Evolutionary conservation across 2,888 invertebrate genomes (phyloP), one percentile per base, ranked within the genome.

Genomic region (Eretmocerus hayati): DNA sequence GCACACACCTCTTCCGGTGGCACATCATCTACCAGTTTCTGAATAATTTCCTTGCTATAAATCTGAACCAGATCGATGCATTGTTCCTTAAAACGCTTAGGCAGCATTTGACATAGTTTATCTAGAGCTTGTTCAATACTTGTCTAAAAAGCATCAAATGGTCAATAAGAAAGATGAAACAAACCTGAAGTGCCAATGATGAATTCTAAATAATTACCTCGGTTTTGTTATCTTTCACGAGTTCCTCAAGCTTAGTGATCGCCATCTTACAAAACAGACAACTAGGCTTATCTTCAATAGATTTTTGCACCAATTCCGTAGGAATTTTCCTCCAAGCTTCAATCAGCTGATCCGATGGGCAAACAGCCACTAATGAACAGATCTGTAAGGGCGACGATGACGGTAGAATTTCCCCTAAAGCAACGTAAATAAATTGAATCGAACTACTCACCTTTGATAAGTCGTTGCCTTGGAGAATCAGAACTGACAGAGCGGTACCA

Each of bases 191-290:
- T n/a, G n/a, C n/a, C n/a, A n/a, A n/a, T n/a, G n/a, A n/a, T n/a
- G n/a, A n/a, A n/a, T n/a, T n/a, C n/a, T n/a, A n/a, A n/a, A n/a
- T n/a, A n/a, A n/a, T 32, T 50, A 57, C 56, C 79, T 87, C 85
- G 21, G 86, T 87, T 62, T 80, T 84, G 59, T 89, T 81, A 54
- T 82, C 77, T 62, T 84, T 81, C 8, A 91, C 77, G 71, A 81
- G 76, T 26, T 79, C 72, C 62, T 88, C 84, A 13, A 91, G 72
- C 69, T 88, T 81, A 48, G 82, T 77, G 0, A 92, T 81, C 4
- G 88, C 88, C 66, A 90, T 84, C 52, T 92, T 75, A 63, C 94
- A 94, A 6, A 93, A 72, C 2, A 88, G 85, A 63, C 93, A 91
- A 60, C 81, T 84, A 18, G 81, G 78, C 58, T 84, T 83, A 42